These are phyloP conservation scores for Caenorhabditis sp. DNA, from an alignment of 2,888 invertebrate genomes.

Conservation along the genomic window DNA sequence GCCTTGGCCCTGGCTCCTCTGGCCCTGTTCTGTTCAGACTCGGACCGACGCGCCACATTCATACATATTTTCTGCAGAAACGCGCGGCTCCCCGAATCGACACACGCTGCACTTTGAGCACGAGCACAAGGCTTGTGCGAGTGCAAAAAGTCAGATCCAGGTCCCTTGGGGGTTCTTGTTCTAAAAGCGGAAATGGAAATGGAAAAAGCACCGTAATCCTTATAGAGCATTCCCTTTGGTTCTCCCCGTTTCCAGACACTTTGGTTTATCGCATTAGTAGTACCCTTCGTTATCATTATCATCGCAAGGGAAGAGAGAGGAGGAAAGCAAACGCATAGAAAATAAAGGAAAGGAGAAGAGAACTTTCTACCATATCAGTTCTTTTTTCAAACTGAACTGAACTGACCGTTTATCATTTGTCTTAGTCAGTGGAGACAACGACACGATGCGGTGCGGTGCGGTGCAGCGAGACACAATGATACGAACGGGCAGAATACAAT, in stretches of 20 bases:
- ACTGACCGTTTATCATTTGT: constrained; percentile 3
- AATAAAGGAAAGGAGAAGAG: not conserved
- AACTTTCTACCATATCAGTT: not conserved
- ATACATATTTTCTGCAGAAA: constrained; percentile 26
- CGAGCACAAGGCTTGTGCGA: not conserved
- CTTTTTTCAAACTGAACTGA: too few species aligned
- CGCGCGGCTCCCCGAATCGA: not conserved
- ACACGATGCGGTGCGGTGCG: not conserved
- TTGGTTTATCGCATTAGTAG: not conserved
- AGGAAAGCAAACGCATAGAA: not conserved
- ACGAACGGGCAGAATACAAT: constrained; percentile 6
- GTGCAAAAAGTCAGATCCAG: not conserved
- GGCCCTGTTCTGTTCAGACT: not conserved
- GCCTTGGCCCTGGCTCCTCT: constrained; percentile 11
- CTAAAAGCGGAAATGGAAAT: constrained; percentile 5
- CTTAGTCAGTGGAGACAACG: not conserved
- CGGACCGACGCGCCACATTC: constrained; percentile 7
- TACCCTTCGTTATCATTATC: too few species aligned
- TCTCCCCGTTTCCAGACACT: not conserved
- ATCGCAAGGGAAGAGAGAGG: not conserved
- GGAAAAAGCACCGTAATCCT: too few species aligned
- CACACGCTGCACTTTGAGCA: constrained; percentile 2
- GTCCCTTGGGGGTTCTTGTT: not conserved
- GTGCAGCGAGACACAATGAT: too few species aligned
- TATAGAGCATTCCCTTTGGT: too few species aligned